phyloP scores from a whole-genome alignment of 2,113 vertebrate species.

The Ardeotis arabs region DNA sequence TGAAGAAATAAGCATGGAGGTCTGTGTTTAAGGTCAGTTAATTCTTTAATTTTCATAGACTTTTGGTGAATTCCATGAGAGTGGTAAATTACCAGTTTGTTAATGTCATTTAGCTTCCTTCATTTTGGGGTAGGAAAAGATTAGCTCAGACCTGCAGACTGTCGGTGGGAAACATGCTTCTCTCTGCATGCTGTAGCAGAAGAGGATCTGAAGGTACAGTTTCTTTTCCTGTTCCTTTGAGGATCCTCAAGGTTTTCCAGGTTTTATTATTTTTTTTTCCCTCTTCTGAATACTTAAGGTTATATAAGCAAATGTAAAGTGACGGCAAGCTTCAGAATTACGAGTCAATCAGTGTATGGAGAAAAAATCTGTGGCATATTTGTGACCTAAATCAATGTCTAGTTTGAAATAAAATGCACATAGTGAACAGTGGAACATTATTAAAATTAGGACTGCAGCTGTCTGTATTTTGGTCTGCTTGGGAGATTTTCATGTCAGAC shows the following conservation, averaged over 20 bases:
- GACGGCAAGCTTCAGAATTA: not conserved
- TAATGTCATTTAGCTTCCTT: not conserved
- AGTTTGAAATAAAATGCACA: conserved; percentile 11
- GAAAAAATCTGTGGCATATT: not conserved
- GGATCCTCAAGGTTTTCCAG: not conserved
- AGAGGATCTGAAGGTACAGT: not conserved
- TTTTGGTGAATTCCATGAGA: not conserved
- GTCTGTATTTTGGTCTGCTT: conserved; percentile 32
- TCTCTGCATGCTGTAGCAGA: not conserved
- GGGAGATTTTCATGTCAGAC: not conserved
- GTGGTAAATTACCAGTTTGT: not conserved
- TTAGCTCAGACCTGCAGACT: not conserved
- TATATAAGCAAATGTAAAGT: not conserved
- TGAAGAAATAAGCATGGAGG: not conserved
- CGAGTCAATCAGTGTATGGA: not conserved
- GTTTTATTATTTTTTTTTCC: not conserved
- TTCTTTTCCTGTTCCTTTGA: not conserved
- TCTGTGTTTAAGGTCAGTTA: not conserved
- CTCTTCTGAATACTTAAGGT: not conserved
- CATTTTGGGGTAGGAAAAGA: not conserved
- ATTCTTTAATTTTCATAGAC: not conserved
- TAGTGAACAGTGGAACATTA: not conserved
- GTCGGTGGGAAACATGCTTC: not conserved
- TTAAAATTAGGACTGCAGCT: conserved; percentile 30
- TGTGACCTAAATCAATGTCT: not conserved